Percentiles rank a stretch among this genome's conserved stretches.
These are phyloP conservation scores for Acutogordius australiensis DNA, from an alignment of 2,888 invertebrate species.

Conservation along the genomic window DNA sequence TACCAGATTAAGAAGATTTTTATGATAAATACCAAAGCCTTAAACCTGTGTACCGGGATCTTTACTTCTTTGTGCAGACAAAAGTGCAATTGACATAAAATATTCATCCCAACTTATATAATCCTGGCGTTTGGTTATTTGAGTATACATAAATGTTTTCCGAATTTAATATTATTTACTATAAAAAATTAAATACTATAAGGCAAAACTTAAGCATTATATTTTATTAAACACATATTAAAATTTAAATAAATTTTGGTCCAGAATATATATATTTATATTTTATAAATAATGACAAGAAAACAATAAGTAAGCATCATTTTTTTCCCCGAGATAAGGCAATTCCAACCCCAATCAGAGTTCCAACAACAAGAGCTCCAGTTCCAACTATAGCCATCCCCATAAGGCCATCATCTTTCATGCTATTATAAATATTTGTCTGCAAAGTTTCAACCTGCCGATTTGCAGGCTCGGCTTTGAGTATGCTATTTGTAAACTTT, in stretches of 20 bases:
- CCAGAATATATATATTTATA: too few relatives aligned
- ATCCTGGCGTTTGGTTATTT: slow-evolving; percentile 25
- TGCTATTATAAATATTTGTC: neutral
- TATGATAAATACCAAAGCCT: too few relatives aligned
- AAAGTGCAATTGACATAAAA: slow-evolving; percentile 68
- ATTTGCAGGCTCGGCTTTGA: slow-evolving; percentile 6
- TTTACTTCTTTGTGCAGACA: slow-evolving; percentile 69
- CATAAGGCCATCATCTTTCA: slow-evolving; percentile 9
- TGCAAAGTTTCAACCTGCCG: neutral
- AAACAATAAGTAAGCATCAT: too few relatives aligned
- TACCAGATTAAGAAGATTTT: neutral
- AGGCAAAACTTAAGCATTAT: too few relatives aligned
- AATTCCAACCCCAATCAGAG: neutral
- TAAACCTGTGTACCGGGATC: slow-evolving; percentile 60
- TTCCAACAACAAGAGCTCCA: slow-evolving; percentile 3
- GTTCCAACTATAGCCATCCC: slow-evolving; percentile 6
- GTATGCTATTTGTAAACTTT: slow-evolving; percentile 1
- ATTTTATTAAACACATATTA: too few relatives aligned
- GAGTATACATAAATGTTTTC: too few relatives aligned
- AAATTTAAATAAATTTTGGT: too few relatives aligned
- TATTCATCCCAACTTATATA: slow-evolving; percentile 67
- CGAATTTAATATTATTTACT: too few relatives aligned
- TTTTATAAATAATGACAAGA: too few relatives aligned
- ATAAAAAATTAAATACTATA: too few relatives aligned
- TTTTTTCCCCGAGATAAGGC: too few relatives aligned